Conservation (phyloP, 2,797 vertebrate species). For the Thalassophryne amazonica region DNA sequence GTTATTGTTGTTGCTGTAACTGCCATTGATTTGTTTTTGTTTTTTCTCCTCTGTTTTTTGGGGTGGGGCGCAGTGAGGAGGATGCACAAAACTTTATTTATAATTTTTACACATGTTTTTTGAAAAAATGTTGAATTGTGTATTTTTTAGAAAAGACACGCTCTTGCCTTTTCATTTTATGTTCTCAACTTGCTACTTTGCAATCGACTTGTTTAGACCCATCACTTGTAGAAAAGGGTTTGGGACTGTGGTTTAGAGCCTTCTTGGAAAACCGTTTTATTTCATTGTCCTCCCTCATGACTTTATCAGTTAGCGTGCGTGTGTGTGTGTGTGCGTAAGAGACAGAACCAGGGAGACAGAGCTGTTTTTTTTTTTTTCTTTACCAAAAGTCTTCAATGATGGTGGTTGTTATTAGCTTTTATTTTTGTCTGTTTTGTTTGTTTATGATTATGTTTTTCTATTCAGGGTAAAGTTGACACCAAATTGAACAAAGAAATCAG, state of each 20-base stretch:
- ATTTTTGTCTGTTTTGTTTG: conserved; percentile 40
- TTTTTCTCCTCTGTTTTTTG: conserved; percentile 9
- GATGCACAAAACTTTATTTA: conserved; percentile 76
- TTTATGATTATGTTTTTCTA: conserved; percentile 53
- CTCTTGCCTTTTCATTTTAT: conserved; percentile 45
- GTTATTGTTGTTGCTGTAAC: conserved; percentile 79
- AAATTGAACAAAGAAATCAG: conserved; percentile 73
- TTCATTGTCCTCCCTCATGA: conserved; percentile 16
- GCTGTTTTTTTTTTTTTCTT: conserved; percentile 33
- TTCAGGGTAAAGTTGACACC: conserved; percentile 81
- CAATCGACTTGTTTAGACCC: conserved; percentile 58
- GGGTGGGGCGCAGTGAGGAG: conserved; percentile 49
- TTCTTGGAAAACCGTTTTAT: neutral
- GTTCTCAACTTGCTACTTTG: conserved; percentile 40
- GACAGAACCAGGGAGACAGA: neutral
- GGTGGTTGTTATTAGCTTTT: conserved; percentile 56
- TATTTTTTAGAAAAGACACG: conserved; percentile 69
- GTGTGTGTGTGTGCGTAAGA: conserved; percentile 17
- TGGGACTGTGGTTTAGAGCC: conserved; percentile 41
- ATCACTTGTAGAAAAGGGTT: conserved; percentile 31
- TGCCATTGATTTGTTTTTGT: conserved; percentile 68
- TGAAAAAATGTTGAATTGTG: conserved; percentile 47
- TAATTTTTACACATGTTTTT: conserved; percentile 75
- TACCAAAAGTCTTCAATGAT: conserved; percentile 73
- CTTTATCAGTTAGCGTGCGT: conserved; percentile 30